These are phyloP conservation scores for Semotilus atromaculatus DNA, from an alignment of 2,797 vertebrate genomes.

Conservation along the genomic window DNA sequence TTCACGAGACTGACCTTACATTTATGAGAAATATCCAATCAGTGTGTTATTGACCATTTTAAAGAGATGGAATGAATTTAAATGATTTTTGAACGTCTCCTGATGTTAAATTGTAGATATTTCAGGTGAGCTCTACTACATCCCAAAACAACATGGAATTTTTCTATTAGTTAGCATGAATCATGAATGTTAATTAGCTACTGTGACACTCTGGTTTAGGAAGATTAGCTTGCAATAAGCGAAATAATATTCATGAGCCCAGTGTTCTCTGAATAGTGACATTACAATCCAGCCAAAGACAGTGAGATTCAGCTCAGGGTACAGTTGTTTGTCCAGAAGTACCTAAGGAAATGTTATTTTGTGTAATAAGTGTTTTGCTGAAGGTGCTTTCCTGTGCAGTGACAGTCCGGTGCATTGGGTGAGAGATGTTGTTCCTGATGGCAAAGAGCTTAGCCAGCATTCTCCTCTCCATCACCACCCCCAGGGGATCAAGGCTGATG, in stretches of 20 bases:
- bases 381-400: slow-evolving; percentile 15
- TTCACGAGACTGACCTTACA: not conserved
- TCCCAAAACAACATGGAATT: not conserved
- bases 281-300: not conserved
- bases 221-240: not conserved
- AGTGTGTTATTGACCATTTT: not conserved
- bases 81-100: not conserved
- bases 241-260: not conserved
- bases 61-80: not conserved
- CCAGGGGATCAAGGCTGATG: not conserved
- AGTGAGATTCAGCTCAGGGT: not conserved
- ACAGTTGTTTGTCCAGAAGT: slow-evolving; percentile 1
- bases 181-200: slow-evolving; percentile 6
- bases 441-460: slow-evolving; percentile 35
- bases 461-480: not conserved
- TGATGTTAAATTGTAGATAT: not conserved
- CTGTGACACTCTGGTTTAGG: slow-evolving; percentile 3
- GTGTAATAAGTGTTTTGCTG: slow-evolving; percentile 6
- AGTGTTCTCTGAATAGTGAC: not conserved
- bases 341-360: not conserved
- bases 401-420: slow-evolving; percentile 10
- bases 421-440: slow-evolving; percentile 31
- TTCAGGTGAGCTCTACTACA: not conserved
- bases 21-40: not conserved
- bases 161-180: not conserved